Conservation (phyloP, 2,113 vertebrate species). For the Pseudopipra pipra region DNA sequence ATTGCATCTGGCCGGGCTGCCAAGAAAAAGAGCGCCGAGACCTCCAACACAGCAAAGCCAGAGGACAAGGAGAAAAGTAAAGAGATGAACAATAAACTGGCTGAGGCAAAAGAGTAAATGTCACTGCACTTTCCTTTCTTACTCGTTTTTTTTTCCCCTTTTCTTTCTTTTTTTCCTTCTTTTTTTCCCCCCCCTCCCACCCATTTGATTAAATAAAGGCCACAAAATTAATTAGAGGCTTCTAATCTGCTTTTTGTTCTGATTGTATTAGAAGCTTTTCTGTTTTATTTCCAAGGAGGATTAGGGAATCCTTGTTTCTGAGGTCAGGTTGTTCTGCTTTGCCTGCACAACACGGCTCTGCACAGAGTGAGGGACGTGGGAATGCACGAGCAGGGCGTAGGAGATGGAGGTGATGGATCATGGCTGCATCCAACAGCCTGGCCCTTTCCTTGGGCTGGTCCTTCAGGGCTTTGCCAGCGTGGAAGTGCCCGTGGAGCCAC, state of each 20-base stretch:
- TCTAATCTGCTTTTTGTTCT: conserved; percentile 77
- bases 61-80: conserved; percentile 96
- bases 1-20: conserved; percentile 76
- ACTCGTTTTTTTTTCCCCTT: not conserved
- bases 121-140: conserved; percentile 85
- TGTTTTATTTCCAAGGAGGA: conserved; percentile 67
- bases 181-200: not conserved
- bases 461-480: not conserved
- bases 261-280: conserved; percentile 69
- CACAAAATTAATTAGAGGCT: conserved; percentile 89
- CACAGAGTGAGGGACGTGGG: conserved; percentile 9
- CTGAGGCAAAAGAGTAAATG: conserved; percentile 99
- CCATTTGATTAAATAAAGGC: conserved; percentile 79
- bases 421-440: not conserved
- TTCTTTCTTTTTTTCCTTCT: not conserved
- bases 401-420: not conserved
- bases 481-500: not conserved
- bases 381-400: not conserved
- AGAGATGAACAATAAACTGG: conserved; percentile 99
- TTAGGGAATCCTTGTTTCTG: conserved; percentile 53
- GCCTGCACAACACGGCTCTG: conserved; percentile 28
- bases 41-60: conserved; percentile 72
- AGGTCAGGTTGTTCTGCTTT: conserved; percentile 56
- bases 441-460: not conserved
- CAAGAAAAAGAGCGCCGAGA: conserved; percentile 88